These are phyloP conservation scores for Lasaia peninsularis DNA, from an alignment of 1,140 invertebrate genomes.

Conservation along the genomic window DNA sequence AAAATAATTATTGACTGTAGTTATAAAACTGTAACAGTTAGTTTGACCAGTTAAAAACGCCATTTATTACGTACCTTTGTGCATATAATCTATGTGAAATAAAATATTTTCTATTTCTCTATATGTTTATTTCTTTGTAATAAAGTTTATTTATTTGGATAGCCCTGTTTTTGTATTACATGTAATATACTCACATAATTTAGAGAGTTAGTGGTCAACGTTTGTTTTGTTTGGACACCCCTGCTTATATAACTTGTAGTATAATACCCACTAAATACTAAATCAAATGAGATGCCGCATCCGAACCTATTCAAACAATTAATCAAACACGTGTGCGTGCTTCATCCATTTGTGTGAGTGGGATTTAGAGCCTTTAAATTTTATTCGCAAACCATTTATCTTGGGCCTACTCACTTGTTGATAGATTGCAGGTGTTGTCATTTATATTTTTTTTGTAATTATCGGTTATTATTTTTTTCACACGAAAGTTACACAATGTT, in stretches of 20 bases:
- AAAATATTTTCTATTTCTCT: too few species aligned
- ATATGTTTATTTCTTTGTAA: too few species aligned
- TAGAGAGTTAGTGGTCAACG: too few species aligned
- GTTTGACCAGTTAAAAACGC: too few species aligned
- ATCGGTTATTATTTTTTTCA: background rate
- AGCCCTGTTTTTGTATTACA: too few species aligned
- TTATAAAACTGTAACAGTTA: too few species aligned
- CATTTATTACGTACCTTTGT: too few species aligned
- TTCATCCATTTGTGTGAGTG: background rate
- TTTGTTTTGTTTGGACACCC: background rate
- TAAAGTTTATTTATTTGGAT: too few species aligned
- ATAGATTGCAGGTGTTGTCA: constrained; percentile 1
- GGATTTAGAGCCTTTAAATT: background rate
- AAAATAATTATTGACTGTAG: too few species aligned
- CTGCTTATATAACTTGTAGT: background rate
- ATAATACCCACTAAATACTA: background rate
- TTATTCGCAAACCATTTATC: background rate
- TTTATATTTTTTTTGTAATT: background rate
- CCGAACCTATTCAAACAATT: constrained; percentile 6
- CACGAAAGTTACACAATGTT: too few species aligned
- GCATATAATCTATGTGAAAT: too few species aligned
- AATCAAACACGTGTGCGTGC: constrained; percentile 4
- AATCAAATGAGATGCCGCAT: background rate
- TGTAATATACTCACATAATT: too few species aligned
- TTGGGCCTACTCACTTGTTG: background rate